Percentiles rank a stretch among this genome's conserved stretches.
Evolutionary conservation across 2,888 invertebrate species (phyloP).

Genomic region (Sicus ferrugineus): DNA sequence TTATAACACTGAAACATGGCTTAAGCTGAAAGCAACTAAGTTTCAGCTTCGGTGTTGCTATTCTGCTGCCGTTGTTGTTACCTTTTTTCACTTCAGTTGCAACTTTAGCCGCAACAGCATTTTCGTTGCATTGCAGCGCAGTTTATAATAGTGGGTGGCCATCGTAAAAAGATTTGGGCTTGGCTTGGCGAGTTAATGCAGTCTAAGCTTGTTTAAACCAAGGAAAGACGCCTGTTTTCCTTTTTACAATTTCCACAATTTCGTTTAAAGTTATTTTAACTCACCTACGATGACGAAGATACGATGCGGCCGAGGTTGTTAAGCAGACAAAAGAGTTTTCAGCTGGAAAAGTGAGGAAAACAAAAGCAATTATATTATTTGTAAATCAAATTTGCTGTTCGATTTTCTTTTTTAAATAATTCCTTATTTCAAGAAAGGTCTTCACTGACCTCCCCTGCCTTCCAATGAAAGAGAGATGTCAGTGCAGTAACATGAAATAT

Average conservation of each 20-base stretch:
- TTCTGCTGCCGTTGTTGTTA: conserved; percentile 2
- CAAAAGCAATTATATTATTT: too few species aligned
- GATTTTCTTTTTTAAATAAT: too few species aligned
- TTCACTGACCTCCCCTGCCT: too few species aligned
- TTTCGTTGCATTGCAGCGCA: background rate
- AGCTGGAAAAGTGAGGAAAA: too few species aligned
- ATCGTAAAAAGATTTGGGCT: background rate
- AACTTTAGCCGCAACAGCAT: background rate
- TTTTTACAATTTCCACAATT: background rate
- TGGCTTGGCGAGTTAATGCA: conserved; percentile 3
- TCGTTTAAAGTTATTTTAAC: background rate
- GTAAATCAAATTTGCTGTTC: too few species aligned
- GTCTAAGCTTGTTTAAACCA: background rate
- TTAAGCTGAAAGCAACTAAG: background rate
- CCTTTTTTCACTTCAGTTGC: background rate
- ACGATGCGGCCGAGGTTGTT: too few species aligned
- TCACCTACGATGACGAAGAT: background rate
- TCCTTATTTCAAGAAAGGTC: too few species aligned
- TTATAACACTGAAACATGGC: conserved; percentile 15
- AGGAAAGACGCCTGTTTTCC: background rate
- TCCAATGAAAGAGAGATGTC: too few species aligned
- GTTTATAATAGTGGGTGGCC: background rate
- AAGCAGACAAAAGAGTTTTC: too few species aligned
- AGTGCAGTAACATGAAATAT: too few species aligned
- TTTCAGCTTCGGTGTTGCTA: conserved; percentile 1